Evolutionary conservation across 2,113 vertebrate genomes (phyloP).

Genomic region (Murina feae): DNA sequence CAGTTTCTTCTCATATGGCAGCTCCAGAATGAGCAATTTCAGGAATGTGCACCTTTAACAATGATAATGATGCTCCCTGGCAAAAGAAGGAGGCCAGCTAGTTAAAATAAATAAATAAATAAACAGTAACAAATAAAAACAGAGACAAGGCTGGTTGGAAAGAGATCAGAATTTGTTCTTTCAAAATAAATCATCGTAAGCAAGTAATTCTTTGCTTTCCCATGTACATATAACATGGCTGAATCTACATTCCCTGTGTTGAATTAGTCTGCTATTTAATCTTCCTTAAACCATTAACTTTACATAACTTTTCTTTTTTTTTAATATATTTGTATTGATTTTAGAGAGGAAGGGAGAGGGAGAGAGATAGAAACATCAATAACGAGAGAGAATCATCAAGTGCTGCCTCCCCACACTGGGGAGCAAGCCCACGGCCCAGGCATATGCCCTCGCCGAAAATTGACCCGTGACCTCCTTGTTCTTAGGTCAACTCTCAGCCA

Average conservation of each 20-base stretch:
- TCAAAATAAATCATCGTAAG: slow-evolving; percentile 19
- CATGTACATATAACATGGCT: background rate
- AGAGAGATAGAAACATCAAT: too few species aligned
- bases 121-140: background rate
- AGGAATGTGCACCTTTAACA: background rate
- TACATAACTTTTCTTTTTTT: background rate
- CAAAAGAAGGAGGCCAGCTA: background rate
- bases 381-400: too few species aligned
- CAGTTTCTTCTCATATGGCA: background rate
- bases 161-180: slow-evolving; percentile 6
- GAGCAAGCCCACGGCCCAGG: too few species aligned
- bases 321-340: too few species aligned
- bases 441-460: too few species aligned
- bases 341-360: too few species aligned
- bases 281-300: slow-evolving; percentile 3
- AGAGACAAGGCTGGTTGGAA: background rate
- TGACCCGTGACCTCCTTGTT: too few species aligned
- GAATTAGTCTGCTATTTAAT: background rate
- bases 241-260: background rate
- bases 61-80: background rate
- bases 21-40: background rate
- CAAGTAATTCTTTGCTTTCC: background rate
- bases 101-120: background rate
- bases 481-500: too few species aligned
- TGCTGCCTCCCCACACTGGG: too few species aligned